Conservation (phyloP, 2,113 vertebrate genomes). For the Lathamus discolor region DNA sequence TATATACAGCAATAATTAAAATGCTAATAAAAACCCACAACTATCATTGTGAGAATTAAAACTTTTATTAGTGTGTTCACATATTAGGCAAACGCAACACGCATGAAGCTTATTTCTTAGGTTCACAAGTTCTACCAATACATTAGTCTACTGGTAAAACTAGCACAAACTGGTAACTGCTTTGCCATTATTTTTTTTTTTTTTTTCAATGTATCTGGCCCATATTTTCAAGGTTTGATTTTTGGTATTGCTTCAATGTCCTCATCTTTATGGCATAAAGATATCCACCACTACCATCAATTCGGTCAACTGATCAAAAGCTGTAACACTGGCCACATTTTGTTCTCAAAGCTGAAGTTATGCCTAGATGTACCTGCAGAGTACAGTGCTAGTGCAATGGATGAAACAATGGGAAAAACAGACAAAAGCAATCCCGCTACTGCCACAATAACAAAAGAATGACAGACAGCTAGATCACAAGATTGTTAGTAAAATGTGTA, state of each 20-base stretch:
- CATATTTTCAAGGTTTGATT: constrained; percentile 39
- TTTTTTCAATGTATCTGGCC: constrained; percentile 59
- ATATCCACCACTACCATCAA: constrained; percentile 24
- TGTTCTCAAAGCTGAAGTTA: constrained; percentile 70
- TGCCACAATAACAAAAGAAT: constrained; percentile 76
- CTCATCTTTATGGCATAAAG: constrained; percentile 58
- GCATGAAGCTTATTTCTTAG: constrained; percentile 86
- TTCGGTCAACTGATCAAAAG: constrained; percentile 49
- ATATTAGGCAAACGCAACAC: constrained; percentile 94
- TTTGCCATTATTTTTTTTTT: constrained; percentile 58
- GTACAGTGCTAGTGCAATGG: constrained; percentile 71
- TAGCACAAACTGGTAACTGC: constrained; percentile 79
- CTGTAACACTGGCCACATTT: constrained; percentile 73
- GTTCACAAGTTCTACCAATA: constrained; percentile 85
- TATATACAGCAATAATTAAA: accelerated
- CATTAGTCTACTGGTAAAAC: constrained; percentile 86
- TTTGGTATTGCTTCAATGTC: constrained; percentile 73
- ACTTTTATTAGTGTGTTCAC: constrained; percentile 95
- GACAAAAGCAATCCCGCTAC: constrained; percentile 75
- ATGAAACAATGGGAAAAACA: constrained; percentile 65
- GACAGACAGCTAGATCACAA: constrained; percentile 81
- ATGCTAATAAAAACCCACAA: not conserved
- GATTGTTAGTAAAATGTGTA: constrained; percentile 78
- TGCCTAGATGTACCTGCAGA: constrained; percentile 73
- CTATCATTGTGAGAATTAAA: constrained; percentile 80